Evolutionary conservation across 2,888 invertebrate species (phyloP).

Genomic region (Taenaris catops): DNA sequence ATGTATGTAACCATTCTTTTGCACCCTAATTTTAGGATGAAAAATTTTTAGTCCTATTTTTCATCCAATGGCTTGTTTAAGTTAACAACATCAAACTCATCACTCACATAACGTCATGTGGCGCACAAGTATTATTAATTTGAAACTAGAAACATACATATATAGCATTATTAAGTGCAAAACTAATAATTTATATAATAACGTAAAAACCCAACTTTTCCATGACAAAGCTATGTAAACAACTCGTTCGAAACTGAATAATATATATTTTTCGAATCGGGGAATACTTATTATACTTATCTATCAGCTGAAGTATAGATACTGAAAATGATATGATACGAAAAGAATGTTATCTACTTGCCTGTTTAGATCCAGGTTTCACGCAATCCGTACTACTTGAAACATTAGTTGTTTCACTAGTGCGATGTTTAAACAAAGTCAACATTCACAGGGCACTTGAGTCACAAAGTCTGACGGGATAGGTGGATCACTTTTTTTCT

Average conservation of each 20-base stretch:
- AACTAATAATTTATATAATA: too few species aligned
- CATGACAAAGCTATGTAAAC: conserved; percentile 6
- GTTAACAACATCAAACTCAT: too few species aligned
- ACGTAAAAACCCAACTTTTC: conserved; percentile 4
- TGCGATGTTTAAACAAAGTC: conserved; percentile 54
- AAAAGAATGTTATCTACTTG: conserved; percentile 29
- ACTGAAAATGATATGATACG: conserved; percentile 21
- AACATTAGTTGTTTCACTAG: conserved; percentile 63
- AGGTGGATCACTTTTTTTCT: conserved; percentile 50
- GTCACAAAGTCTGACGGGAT: conserved; percentile 57
- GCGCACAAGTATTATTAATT: too few species aligned
- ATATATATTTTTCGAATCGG: too few species aligned
- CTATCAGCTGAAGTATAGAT: conserved; percentile 9
- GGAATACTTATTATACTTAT: too few species aligned
- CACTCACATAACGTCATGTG: too few species aligned
- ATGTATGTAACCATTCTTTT: too few species aligned
- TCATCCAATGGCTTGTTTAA: too few species aligned
- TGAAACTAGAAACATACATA: too few species aligned
- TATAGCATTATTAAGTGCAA: too few species aligned
- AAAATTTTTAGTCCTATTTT: too few species aligned
- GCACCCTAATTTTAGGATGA: too few species aligned
- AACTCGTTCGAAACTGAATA: conserved; percentile 2
- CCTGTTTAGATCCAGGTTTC: conserved; percentile 43
- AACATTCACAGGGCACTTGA: conserved; percentile 65
- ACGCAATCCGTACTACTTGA: conserved; percentile 70